Conservation (phyloP, 1,140 invertebrate genomes). For the Pseudachorutes palmiensis region DNA sequence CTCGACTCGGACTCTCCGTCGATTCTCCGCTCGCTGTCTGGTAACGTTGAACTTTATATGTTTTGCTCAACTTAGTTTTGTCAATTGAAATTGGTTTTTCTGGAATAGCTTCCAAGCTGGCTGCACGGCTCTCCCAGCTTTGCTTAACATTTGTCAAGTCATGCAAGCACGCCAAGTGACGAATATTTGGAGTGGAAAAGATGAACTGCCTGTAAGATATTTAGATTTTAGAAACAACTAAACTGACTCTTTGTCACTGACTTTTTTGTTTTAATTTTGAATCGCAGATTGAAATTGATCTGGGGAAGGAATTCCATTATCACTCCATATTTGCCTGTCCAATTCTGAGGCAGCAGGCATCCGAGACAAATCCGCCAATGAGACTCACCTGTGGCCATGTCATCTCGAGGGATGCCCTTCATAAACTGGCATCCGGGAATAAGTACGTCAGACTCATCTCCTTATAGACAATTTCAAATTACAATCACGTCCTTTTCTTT, state of each 20-base stretch:
- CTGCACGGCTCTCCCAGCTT: conserved; percentile 81
- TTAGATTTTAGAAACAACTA: background rate
- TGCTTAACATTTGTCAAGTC: conserved; percentile 89
- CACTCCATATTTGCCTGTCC: conserved; percentile 98
- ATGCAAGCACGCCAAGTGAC: conserved; percentile 92
- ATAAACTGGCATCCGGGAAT: conserved; percentile 83
- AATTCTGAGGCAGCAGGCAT: conserved; percentile 91
- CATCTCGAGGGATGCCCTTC: conserved; percentile 91
- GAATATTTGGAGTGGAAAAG: conserved; percentile 88
- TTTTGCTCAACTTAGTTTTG: no score
- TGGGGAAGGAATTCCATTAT: conserved; percentile 76
- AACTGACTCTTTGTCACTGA: conserved; percentile 11
- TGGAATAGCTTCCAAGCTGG: conserved; percentile 88
- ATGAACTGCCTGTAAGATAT: conserved; percentile 81
- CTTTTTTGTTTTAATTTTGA: conserved; percentile 37
- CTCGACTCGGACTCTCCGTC: conserved; percentile 77
- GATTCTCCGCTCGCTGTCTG: conserved; percentile 68
- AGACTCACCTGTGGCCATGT: conserved; percentile 94
- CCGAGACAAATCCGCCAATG: conserved; percentile 95
- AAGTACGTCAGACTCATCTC: conserved; percentile 57
- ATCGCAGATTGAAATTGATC: conserved; percentile 78
- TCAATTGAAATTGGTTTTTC: conserved; percentile 38
- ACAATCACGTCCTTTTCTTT: conserved; percentile 40
- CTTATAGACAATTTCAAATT: conserved; percentile 15
- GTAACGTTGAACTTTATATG: no score